phyloP scores from a whole-genome alignment of 2,888 invertebrate species.

The Mesopsocus fuscifrons region DNA sequence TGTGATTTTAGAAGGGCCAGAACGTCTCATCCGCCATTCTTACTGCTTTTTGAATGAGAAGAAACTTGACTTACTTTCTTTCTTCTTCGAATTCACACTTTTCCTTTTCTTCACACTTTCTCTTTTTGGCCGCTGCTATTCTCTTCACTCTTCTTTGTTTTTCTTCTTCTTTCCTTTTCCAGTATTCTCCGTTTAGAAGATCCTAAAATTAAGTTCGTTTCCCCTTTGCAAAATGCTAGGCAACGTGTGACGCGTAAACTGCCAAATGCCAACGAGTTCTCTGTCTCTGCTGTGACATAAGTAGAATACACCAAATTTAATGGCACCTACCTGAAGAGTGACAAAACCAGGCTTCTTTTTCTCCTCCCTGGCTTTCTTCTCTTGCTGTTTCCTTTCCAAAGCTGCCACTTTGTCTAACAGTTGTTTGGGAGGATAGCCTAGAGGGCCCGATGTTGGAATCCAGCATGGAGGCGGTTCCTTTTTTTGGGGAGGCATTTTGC shows the following conservation, averaged over 20 bases:
- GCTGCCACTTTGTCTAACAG: slow-evolving; percentile 28
- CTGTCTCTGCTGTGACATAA: too few species aligned
- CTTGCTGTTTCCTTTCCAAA: slow-evolving; percentile 20
- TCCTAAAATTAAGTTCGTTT: too few species aligned
- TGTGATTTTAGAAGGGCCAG: too few species aligned
- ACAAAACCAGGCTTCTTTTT: slow-evolving; percentile 26
- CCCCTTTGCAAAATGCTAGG: too few species aligned
- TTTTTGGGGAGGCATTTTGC: slow-evolving; percentile 26
- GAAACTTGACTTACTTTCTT: slow-evolving; percentile 11
- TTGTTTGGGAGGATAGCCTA: slow-evolving; percentile 19
- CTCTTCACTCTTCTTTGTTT: slow-evolving; percentile 20
- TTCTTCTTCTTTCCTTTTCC: slow-evolving; percentile 17
- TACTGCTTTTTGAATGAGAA: slow-evolving; percentile 9
- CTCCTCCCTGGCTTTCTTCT: slow-evolving; percentile 23
- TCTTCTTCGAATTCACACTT: slow-evolving; percentile 8
- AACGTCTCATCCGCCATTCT: too few species aligned
- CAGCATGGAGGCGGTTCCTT: slow-evolving; percentile 14
- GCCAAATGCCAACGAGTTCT: too few species aligned
- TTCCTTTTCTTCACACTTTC: slow-evolving; percentile 2
- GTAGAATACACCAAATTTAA: slow-evolving; percentile 25
- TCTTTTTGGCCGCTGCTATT: slow-evolving; percentile 13
- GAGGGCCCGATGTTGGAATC: slow-evolving; percentile 5
- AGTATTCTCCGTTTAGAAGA: slow-evolving; percentile 35
- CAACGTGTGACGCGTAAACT: too few species aligned
- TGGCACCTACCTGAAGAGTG: slow-evolving; percentile 14